These are phyloP conservation scores for Margarornis squamiger DNA, from an alignment of 2,797 vertebrate species.

Conservation along the genomic window DNA sequence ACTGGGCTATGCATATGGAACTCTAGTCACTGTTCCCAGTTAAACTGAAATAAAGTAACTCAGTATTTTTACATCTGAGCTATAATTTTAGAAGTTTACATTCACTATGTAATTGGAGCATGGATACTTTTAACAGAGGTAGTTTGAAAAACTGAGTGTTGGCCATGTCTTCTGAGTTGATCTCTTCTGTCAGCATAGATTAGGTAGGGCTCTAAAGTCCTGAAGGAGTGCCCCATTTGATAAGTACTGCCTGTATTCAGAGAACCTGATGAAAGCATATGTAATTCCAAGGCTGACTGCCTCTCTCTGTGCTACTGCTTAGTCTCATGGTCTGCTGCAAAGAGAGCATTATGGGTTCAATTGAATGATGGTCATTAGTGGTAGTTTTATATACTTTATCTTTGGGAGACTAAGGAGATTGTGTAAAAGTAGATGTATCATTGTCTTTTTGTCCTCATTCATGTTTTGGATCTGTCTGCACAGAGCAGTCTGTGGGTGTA, in stretches of 20 bases:
- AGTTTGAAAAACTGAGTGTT: neutral
- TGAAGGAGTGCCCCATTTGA: neutral
- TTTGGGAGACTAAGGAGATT: neutral
- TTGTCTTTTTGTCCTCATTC: neutral
- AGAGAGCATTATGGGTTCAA: neutral
- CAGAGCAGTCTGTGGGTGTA: neutral
- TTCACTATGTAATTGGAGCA: neutral
- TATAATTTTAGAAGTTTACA: neutral
- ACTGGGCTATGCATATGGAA: neutral
- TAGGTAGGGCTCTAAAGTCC: neutral
- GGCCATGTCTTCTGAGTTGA: neutral
- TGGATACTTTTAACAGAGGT: neutral
- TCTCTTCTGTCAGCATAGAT: rapidly evolving
- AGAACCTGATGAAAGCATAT: neutral
- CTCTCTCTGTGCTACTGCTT: neutral
- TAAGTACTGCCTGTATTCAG: neutral
- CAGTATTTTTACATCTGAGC: neutral
- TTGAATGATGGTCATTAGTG: neutral
- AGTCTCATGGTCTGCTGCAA: neutral
- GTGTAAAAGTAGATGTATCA: neutral
- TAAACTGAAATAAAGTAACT: neutral
- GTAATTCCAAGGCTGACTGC: neutral
- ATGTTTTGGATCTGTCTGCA: neutral
- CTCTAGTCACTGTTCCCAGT: neutral
- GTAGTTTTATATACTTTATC: neutral